These are phyloP conservation scores for Hydrochoerus hydrochaeris DNA, from an alignment of 2,113 vertebrate genomes.

Conservation along the genomic window DNA sequence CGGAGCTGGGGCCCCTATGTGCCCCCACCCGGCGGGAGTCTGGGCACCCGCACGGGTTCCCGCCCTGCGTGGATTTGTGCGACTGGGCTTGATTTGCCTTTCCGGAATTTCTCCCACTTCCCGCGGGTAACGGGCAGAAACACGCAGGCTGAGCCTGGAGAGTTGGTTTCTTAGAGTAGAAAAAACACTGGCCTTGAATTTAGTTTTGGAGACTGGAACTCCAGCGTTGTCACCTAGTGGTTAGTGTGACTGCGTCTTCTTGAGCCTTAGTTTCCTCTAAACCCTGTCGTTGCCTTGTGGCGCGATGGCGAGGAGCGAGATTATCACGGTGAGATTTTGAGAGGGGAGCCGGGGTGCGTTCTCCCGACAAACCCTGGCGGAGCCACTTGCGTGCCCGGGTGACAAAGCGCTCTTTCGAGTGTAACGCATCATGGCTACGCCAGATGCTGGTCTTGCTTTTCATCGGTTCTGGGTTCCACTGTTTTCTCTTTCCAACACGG, in stretches of 20 bases:
- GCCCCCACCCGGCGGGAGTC: not conserved
- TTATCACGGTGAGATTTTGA: not conserved
- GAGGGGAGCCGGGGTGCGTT: not conserved
- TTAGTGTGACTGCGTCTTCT: not conserved
- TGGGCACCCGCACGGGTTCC: not conserved
- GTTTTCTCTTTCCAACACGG: not conserved
- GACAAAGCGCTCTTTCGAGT: not conserved
- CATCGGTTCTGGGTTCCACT: not conserved
- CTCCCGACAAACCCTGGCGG: not conserved
- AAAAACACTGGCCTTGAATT: not conserved
- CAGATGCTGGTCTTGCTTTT: not conserved
- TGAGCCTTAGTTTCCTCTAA: constrained; percentile 54
- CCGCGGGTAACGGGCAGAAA: not conserved
- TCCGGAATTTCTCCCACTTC: constrained; percentile 15
- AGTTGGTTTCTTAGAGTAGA: not conserved
- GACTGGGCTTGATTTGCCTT: constrained; percentile 4
- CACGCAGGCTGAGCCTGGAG: not conserved
- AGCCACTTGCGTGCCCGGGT: not conserved
- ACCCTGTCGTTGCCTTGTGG: not conserved
- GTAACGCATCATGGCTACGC: not conserved
- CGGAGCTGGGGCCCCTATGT: accelerated
- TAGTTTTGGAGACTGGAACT: not conserved
- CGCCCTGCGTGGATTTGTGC: not conserved
- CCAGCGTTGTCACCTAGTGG: constrained; percentile 37
- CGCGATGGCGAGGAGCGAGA: not conserved